Evolutionary conservation across 2,797 vertebrate species (phyloP).

Genomic region (Myotis pilosus): DNA sequence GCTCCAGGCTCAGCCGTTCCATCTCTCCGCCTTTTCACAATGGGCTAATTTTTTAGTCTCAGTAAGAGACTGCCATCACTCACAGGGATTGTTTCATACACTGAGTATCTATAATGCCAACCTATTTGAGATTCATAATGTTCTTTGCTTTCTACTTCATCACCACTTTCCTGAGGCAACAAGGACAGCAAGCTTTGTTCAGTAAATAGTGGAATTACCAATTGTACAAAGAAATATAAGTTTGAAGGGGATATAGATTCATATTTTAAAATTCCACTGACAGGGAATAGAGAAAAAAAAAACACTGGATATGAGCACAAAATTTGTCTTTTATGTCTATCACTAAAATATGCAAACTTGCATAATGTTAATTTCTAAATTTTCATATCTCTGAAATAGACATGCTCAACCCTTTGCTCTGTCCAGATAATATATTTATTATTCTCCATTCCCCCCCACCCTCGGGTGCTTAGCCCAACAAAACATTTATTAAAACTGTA

Average conservation of each 20-base stretch:
- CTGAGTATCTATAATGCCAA: neutral
- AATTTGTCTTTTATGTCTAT: neutral
- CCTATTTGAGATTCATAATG: neutral
- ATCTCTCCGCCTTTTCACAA: neutral
- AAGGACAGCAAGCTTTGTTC: neutral
- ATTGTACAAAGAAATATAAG: neutral
- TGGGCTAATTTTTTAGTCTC: neutral
- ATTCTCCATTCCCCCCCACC: neutral
- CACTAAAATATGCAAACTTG: neutral
- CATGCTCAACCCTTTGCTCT: neutral
- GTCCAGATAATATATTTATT: neutral
- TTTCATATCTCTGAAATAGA: neutral
- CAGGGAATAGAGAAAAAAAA: neutral
- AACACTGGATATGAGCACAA: neutral
- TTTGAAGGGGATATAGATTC: neutral
- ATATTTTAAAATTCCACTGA: slow-evolving; percentile 17
- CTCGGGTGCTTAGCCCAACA: neutral
- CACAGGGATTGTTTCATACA: neutral
- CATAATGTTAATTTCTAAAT: neutral
- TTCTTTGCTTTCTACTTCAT: slow-evolving; percentile 20
- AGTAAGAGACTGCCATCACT: neutral
- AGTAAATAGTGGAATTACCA: neutral
- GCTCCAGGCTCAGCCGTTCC: neutral
- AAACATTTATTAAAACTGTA: neutral
- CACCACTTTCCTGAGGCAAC: neutral